Evolutionary conservation across 2,113 vertebrate species (phyloP).

Genomic region (Pachypanchax playfairii): DNA sequence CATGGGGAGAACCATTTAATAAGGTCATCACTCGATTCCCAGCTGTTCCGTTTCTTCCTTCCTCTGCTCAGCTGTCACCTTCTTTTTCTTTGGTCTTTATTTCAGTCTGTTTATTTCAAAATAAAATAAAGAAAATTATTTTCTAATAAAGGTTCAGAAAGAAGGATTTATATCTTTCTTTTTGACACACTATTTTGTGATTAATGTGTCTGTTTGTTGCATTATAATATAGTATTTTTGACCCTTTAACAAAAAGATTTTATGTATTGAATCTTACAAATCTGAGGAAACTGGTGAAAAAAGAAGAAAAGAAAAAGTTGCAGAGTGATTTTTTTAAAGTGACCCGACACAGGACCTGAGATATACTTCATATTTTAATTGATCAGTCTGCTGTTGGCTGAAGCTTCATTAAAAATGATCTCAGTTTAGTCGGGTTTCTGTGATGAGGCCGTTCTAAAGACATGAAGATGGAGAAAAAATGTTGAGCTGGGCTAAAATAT

Average conservation of each 20-base stretch:
- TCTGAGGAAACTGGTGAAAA: too few species aligned
- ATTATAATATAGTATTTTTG: too few species aligned
- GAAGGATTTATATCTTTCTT: too few species aligned
- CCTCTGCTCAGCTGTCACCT: conserved; percentile 21
- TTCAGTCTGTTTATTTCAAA: neutral
- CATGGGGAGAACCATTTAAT: conserved; percentile 61
- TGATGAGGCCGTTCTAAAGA: neutral
- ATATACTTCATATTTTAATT: neutral
- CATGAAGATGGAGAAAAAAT: neutral
- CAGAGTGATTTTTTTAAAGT: neutral
- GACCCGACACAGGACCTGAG: neutral
- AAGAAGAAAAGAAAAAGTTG: neutral
- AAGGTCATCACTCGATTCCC: conserved; percentile 72
- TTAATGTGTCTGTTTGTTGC: too few species aligned
- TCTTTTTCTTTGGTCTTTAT: conserved; percentile 5
- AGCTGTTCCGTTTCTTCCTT: conserved; percentile 43
- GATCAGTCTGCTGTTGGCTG: neutral
- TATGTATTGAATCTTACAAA: too few species aligned
- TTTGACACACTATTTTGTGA: too few species aligned
- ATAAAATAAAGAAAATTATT: too few species aligned
- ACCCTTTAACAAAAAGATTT: too few species aligned
- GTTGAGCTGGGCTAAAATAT: neutral
- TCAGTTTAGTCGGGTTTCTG: neutral
- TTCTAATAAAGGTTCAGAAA: too few species aligned
- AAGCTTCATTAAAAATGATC: neutral